These are phyloP conservation scores for Hermaeophaga mercurialis DNA, from an alignment of 2,888 invertebrate genomes.

Conservation along the genomic window DNA sequence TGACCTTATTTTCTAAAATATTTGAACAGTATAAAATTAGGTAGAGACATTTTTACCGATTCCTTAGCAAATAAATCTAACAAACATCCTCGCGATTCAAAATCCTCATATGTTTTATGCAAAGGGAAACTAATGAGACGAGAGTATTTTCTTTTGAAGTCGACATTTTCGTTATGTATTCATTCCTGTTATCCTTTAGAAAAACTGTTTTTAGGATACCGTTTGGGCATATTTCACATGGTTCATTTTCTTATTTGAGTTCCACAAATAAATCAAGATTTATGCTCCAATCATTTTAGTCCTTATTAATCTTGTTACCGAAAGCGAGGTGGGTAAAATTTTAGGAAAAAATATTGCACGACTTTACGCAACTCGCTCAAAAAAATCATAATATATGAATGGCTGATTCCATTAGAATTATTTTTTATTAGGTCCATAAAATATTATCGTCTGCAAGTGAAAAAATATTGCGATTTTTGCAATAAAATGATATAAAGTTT, in stretches of 20 bases:
- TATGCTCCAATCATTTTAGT: not conserved
- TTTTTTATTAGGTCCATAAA: too few species aligned
- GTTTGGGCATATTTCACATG: constrained; percentile 1
- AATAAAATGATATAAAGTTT: too few species aligned
- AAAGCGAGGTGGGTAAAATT: too few species aligned
- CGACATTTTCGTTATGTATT: constrained; percentile 12
- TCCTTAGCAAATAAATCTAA: constrained; percentile 5
- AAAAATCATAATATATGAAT: too few species aligned
- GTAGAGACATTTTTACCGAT: constrained; percentile 3
- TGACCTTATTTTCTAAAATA: not conserved
- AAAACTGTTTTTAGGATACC: constrained; percentile 6
- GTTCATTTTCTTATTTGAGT: not conserved
- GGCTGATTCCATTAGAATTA: too few species aligned
- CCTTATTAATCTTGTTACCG: too few species aligned
- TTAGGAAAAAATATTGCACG: too few species aligned
- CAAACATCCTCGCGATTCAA: not conserved
- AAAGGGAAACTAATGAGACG: constrained; percentile 13
- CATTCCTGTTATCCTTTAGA: constrained; percentile 7
- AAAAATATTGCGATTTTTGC: too few species aligned
- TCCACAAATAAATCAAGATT: not conserved
- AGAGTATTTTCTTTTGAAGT: constrained; percentile 8
- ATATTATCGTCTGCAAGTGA: too few species aligned
- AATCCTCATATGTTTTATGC: constrained; percentile 12
- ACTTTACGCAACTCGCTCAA: too few species aligned
- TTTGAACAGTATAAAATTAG: not conserved